Evolutionary conservation across 2,888 invertebrate species (phyloP), one percentile per base, ranked within the genome.

Genomic region (Lasioglossum calceatum): DNA sequence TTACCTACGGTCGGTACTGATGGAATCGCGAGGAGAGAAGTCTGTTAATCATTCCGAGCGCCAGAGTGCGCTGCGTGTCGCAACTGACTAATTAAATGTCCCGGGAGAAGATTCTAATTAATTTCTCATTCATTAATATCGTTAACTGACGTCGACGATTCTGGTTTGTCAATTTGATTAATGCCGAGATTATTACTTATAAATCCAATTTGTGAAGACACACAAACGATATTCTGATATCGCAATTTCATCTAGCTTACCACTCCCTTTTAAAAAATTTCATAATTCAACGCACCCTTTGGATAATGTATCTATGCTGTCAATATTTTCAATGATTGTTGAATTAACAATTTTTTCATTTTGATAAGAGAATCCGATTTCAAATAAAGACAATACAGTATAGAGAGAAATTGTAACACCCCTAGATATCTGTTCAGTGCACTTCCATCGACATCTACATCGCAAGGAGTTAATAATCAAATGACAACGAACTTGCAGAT

Each of bases 21-120:
- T 1, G 76, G 16, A 23, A 5, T n/a, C 47, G 5, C 27, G 12
- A 36, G 10, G 7, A 36, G 8, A 23, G 71, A 70, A 4, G 32
- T 8, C 19, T 19, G 12, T 23, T 79, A 32, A 50, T 19, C 14
- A 8, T 72, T 44, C 7, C 16, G 42, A 19, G 14, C 78, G 19
- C 64, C 8, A 85, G 85, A 86, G 81, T 44, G 58, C 81, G 86
- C 76, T 50, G 23, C 14, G 2, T 58, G 85, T 86, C 78, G n/a
- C 58, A 19, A 14, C 64, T 71, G 7, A 27, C 44, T 64, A 67
- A 77, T 50, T 77, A 61, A 72, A 27, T n/a, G 42, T 14, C 39
- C n/a, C 14, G 73, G 4, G 23, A 27, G 47, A 16, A 64, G 12
- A 72, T 71, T 23, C 3, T 16, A 19, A 70, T 4, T 58, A 12